Base-by-base conservation (phyloP, 2,113 vertebrate species). In the Coregonus clupeaformis region DNA sequence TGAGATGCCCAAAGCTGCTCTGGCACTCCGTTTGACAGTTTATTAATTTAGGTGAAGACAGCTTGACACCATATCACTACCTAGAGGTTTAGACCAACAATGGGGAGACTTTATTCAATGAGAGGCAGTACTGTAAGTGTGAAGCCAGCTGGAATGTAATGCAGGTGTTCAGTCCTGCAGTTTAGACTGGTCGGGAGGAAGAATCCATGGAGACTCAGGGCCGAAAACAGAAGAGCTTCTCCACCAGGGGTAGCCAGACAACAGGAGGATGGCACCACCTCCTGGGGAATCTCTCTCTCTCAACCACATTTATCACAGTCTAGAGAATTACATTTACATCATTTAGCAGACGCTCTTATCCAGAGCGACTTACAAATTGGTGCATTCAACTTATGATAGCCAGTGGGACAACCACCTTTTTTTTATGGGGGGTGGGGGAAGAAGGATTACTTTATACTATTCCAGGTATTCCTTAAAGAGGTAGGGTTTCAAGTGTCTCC, bases 231-330 rank as follows among this genome's bases (percentile, higher is more conserved):
- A 20, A 80, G 32, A 77, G n/a, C n/a, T 89, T 80, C 70, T 87
- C 88, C 90, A 90, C 87, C 84, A 91, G 90, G 82, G 86, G 86
- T 85, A 84, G 85, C 89, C 83, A 71, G 57, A 16, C 4, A 20
- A 55, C 57, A 11, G 57, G n/a, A 24, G 6, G 57, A 60, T 22
- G 24, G n/a, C n/a, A 60, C 57, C 57, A 60, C 57, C n/a, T 6
- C 57, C 57, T 24, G 57, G 57, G n/a, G 57, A 60, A n/a, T 55
- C 52, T 55, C 22, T n/a, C n/a, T 59, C 49, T 49, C 18, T 59
- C 16, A 16, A 18, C 16, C 49, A 71, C 52, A 52, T 24, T 7
- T 24, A 60, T 60, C 6, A 18, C 49, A 52, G 1, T 5, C 49
- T 2, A n/a, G 18, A 67, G 27, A 36, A 9, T 16, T 2, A n/a